These are phyloP conservation scores for Blera fallax DNA, from an alignment of 2,888 invertebrate genomes.

Conservation along the genomic window DNA sequence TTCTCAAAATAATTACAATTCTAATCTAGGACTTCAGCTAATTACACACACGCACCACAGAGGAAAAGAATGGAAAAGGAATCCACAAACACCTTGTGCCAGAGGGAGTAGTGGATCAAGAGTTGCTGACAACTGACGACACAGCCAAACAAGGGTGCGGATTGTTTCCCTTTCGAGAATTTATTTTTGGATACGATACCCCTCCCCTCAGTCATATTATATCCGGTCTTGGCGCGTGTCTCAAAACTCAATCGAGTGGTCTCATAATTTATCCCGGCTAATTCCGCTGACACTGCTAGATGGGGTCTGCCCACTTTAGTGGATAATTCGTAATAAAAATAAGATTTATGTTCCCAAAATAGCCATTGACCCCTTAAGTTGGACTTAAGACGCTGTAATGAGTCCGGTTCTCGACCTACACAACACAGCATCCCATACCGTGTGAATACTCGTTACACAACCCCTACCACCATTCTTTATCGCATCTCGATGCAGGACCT, in stretches of 20 bases:
- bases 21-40: conserved; percentile 61
- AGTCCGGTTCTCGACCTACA: conserved; percentile 44
- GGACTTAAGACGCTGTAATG: conserved; percentile 53
- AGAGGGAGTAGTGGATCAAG: not conserved
- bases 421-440: conserved; percentile 4
- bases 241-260: conserved; percentile 47
- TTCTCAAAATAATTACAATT: conserved; percentile 63
- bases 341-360: conserved; percentile 67
- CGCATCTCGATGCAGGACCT: conserved; percentile 38
- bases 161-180: not conserved
- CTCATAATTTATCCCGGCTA: conserved; percentile 59
- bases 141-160: conserved; percentile 43
- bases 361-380: conserved; percentile 69
- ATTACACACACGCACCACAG: conserved; percentile 38
- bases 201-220: not conserved
- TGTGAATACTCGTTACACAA: conserved; percentile 50
- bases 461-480: too few species aligned
- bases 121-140: conserved; percentile 59
- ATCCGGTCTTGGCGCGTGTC: conserved; percentile 70
- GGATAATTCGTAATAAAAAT: conserved; percentile 71
- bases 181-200: conserved; percentile 63
- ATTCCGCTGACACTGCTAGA: conserved; percentile 21
- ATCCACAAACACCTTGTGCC: conserved; percentile 54
- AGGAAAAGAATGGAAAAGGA: not conserved
- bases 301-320: conserved; percentile 66